Percentiles rank a stretch among this genome's conserved stretches.
These are phyloP conservation scores for Drosophila prolongata DNA, from an alignment of 2,888 invertebrate species.

Conservation along the genomic window DNA sequence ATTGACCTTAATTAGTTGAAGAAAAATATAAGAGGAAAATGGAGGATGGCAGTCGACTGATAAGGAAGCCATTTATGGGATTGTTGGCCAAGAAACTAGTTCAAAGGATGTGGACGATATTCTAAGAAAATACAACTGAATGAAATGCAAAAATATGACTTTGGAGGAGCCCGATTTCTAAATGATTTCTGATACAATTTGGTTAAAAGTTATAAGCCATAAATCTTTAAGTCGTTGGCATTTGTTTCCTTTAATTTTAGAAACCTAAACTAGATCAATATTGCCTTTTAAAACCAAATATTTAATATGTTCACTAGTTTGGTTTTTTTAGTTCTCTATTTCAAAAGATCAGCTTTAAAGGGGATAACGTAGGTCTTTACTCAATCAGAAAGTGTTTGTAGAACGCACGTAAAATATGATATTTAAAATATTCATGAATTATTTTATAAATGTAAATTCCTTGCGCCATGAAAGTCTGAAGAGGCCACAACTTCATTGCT, in stretches of 20 bases:
- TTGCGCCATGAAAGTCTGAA: neutral
- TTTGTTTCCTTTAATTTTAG: too few relatives aligned
- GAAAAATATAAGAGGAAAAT: slow-evolving; percentile 14
- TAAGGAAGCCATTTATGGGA: slow-evolving; percentile 8
- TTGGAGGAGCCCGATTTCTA: neutral
- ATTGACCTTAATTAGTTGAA: slow-evolving; percentile 52
- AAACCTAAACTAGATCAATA: too few relatives aligned
- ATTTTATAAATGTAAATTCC: slow-evolving; percentile 22
- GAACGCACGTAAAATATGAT: neutral
- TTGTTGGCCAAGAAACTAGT: slow-evolving; percentile 4
- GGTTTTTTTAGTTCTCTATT: too few relatives aligned
- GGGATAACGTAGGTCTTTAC: too few relatives aligned
- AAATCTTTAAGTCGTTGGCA: too few relatives aligned
- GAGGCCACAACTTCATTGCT: slow-evolving; percentile 3
- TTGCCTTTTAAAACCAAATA: too few relatives aligned
- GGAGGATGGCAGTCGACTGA: slow-evolving; percentile 11
- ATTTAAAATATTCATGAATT: neutral
- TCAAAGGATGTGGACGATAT: neutral
- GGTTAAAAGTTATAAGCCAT: too few relatives aligned
- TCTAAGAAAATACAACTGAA: neutral
- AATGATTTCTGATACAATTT: too few relatives aligned
- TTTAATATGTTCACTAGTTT: neutral
- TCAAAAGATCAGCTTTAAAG: too few relatives aligned
- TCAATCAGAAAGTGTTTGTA: neutral
- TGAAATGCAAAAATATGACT: neutral